Evolutionary conservation across 2,797 vertebrate genomes (phyloP).

Genomic region (Sebastiscus albofasciatus): DNA sequence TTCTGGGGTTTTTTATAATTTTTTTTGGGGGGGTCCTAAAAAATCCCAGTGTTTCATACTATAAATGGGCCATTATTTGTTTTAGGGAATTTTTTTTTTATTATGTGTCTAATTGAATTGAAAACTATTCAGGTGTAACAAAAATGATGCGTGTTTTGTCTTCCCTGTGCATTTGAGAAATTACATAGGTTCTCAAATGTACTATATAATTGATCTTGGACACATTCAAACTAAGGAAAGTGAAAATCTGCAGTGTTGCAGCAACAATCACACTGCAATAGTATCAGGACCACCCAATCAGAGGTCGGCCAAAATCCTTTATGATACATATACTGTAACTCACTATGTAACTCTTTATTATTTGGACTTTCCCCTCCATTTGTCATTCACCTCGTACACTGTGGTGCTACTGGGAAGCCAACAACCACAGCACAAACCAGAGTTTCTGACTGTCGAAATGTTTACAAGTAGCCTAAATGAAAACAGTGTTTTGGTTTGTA

Average conservation of each 20-base stretch:
- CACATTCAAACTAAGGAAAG: neutral
- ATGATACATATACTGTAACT: neutral
- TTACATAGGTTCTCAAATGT: neutral
- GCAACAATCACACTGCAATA: neutral
- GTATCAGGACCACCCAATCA: neutral
- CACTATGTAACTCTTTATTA: neutral
- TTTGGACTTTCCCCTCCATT: neutral
- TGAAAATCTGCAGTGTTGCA: neutral
- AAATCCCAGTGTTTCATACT: neutral
- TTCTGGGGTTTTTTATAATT: neutral
- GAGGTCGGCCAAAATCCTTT: neutral
- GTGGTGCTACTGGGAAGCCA: neutral
- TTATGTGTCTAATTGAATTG: too few relatives aligned
- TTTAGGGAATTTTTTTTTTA: too few relatives aligned
- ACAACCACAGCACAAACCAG: neutral
- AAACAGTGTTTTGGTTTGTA: constrained; percentile 5
- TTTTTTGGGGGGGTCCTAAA: neutral
- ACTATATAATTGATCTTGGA: neutral
- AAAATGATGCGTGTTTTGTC: neutral
- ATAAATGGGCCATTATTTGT: neutral
- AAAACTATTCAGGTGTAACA: neutral
- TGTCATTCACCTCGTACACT: neutral
- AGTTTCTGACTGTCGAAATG: neutral
- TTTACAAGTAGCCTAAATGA: constrained; percentile 3
- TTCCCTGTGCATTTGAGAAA: neutral